Evolutionary conservation across 2,113 vertebrate species (phyloP), one percentile per base, ranked within the genome.

Genomic region (Halichoerus grypus): DNA sequence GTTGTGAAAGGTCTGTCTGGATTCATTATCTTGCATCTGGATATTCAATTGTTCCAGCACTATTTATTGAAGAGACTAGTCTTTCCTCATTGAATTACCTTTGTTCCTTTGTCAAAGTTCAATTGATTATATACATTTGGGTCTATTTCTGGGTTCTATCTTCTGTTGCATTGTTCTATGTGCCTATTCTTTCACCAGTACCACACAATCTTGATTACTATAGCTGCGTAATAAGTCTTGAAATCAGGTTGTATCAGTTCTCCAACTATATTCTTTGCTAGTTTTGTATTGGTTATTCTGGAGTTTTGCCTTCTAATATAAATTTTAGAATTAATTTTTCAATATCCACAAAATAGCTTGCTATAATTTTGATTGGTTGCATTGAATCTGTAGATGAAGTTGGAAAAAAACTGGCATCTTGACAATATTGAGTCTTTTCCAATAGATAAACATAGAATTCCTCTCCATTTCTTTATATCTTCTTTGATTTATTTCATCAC

Each of bases 291-390:
- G 31, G 39, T 15, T 51, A 1, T 69, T 46, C 24, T 67, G 18
- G 13, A 24, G 31, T 82, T 77, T 91, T 95, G 22, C 16, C n/a
- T 93, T 65, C 31, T 24, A 16, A 46, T 22, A 55, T 71, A n/a
- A 18, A 74, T 46, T 69, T 93, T 57, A 72, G 59, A 71, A 67
- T 46, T 22, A 61, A 7, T 36, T 80, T 88, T 63, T 92, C 26
- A 85, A 39, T 79, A 74, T n/a, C 5, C 63, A 84, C 7, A 79
- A 51, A 88, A 84, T 42, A 83, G 7, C 26, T 33, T 80, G 16
- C 36, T 88, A 11, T 71, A 42, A 49, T 82, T 96, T 97, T 71
- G 15, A 26, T 16, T 93, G 42, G 92, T 94, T 86, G 5, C 10
- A 82, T 57, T 92, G 59, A 67, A 82, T 39, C 18, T 57, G 51